Evolutionary conservation across 2,113 vertebrate genomes (phyloP), one percentile per base, ranked within the genome.

Genomic region (Corapipo altera): DNA sequence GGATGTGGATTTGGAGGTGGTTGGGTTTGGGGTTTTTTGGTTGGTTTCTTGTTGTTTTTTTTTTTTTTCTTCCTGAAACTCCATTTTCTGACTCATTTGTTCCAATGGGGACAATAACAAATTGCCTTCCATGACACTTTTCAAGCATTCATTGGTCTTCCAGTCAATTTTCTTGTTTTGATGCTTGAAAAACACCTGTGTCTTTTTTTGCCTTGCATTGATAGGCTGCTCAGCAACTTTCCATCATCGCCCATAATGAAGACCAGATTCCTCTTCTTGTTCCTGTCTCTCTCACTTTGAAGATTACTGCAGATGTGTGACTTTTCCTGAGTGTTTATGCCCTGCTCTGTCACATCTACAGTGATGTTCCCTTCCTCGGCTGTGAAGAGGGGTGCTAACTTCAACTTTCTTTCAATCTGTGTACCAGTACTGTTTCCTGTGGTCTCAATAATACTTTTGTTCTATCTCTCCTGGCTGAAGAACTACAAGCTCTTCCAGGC

Each of bases 101-200:
- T 92, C 22, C 39, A 69, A 52, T 20, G 9, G 14, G 20, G 33
- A 86, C 46, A 65, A 75, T 66, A 59, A 89, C 24, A 59, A 77
- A 83, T 48, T 30, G 48, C n/a, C 55, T 65, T 88, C 43, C 18
- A 6, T 15, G 5, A 83, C 23, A 59, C 28, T 75, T 84, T 73
- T 64, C 80, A 93, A 70, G 41, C 55, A 79, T 46, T 43, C 32
- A 66, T 33, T 91, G 14, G 39, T 93, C 54, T 95, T 93, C 52
- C 33, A 73, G 48, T 62, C 66, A 85, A 70, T 9, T 73, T 92
- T 69, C 54, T 82, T 69, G 51, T 49, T 84, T 81, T 66, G 37
- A 66, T 66, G 28, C 46, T 73, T 74, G 58, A 74, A 92, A 93
- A 70, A 49, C 54, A 90, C 15, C 39, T 5, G 3, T 46, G 19